Base-by-base conservation (phyloP, 2,888 invertebrate species). In the Heliconius cydno region DNA sequence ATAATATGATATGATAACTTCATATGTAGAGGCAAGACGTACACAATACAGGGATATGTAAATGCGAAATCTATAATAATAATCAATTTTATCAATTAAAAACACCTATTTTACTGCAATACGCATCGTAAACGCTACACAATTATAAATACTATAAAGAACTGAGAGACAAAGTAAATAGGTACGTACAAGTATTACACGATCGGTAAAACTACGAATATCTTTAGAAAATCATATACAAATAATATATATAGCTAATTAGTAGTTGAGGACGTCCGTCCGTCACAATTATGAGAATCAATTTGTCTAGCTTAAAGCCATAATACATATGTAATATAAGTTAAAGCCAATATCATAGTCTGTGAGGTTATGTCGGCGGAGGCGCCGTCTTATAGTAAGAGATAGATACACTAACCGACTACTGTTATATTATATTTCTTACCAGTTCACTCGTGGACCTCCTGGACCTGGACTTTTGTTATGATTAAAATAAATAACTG, bases 261-360 rank as follows among this genome's bases (percentile, higher is more conserved):
- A 87, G 92, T 92, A 91, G 91, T 91, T 89, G 85, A 86, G 86
- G 88, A 87, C 88, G 85, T 85, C 82, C 79, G 86, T 86, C 89
- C 89, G 81, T 84, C 87, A 89, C 91, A 91, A 90, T 92, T 93
- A 93, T 90, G 92, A 91, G 90, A 88, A 92, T 91, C 92, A 90
- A 87, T 92, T 91, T 92, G 93, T 92, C 94, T 93, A 91, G 91
- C 92, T 92, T 94, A 94, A 92, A 94, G 94, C 92, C 92, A 91
- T 89, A 90, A 92, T 91, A 92, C 87, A 91, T 92, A 92, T 91
- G 92, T 93, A 88, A 93, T 94, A 94, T 82, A 85, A 86, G 92
- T 95, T 95, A 95, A 95, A 95, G 95, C 95, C 95, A 95, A 94
- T 95, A 92, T 94, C 79, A 92, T 93, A 95, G 95, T 95, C 95